These are phyloP conservation scores for Syrphus vitripennis DNA, from an alignment of 2,888 invertebrate genomes.

Conservation along the genomic window DNA sequence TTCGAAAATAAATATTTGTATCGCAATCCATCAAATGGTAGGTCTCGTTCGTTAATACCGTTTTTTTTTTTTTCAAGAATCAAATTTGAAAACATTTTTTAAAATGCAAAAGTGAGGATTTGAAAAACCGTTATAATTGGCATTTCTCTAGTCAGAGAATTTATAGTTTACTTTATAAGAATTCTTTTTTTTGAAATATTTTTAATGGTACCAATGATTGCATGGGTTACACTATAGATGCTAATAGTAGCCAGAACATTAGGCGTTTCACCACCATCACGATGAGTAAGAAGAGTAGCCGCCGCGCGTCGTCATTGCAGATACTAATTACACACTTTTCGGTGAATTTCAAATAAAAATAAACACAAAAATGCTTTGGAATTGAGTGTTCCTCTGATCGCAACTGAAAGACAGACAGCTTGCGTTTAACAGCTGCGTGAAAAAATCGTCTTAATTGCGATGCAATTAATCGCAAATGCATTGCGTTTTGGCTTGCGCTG, in stretches of 20 bases:
- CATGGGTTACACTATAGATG: background rate
- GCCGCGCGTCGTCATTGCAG: background rate
- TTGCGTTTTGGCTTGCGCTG: background rate
- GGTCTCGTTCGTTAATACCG: too few species aligned
- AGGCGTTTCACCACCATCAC: constrained; percentile 3
- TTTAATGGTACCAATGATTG: background rate
- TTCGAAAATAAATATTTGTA: too few species aligned
- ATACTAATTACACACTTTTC: constrained; percentile 50
- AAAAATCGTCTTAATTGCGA: constrained; percentile 39
- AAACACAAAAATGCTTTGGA: constrained; percentile 39
- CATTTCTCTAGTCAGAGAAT: too few species aligned
- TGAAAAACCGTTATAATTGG: too few species aligned
- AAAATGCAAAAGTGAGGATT: too few species aligned
- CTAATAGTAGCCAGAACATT: background rate
- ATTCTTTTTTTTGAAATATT: too few species aligned
- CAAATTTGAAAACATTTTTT: too few species aligned
- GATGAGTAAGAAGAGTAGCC: constrained; percentile 3
- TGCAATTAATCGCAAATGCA: constrained; percentile 47
- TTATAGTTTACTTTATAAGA: too few species aligned
- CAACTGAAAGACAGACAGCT: constrained; percentile 24
- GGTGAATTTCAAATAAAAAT: constrained; percentile 47
- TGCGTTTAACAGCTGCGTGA: constrained; percentile 40
- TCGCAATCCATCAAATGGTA: too few species aligned
- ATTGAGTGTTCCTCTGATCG: constrained; percentile 23
- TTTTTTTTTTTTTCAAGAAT: too few species aligned